These are phyloP conservation scores for Rhingia campestris DNA, from an alignment of 2,888 invertebrate genomes.

Conservation along the genomic window DNA sequence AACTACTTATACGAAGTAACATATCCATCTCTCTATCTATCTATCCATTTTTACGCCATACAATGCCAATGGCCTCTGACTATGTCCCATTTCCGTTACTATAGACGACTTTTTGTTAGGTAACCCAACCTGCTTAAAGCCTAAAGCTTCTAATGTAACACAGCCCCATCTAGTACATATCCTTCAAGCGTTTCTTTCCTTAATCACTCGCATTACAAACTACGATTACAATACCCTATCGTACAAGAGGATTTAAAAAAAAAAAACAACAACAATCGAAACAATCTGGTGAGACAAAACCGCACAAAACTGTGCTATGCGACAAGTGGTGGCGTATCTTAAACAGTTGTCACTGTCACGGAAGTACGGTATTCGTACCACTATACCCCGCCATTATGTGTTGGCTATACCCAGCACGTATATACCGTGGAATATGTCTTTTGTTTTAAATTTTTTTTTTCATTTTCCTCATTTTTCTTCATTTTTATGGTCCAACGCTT, in stretches of 20 bases:
- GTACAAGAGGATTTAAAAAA: neutral
- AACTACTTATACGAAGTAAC: too few relatives aligned
- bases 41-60: too few relatives aligned
- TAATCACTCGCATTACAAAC: neutral
- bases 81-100: too few relatives aligned
- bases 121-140: too few relatives aligned
- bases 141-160: too few relatives aligned
- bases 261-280: neutral
- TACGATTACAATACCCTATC: neutral
- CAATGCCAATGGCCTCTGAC: too few relatives aligned
- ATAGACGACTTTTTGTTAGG: too few relatives aligned
- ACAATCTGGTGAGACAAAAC: slow-evolving; percentile 15
- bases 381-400: slow-evolving; percentile 7
- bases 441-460: slow-evolving; percentile 37
- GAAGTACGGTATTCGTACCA: slow-evolving; percentile 42
- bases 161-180: too few relatives aligned
- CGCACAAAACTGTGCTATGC: slow-evolving; percentile 14
- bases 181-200: neutral
- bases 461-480: slow-evolving; percentile 9
- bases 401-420: neutral
- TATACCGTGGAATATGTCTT: slow-evolving; percentile 10
- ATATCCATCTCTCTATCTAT: too few relatives aligned
- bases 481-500: slow-evolving; percentile 6
- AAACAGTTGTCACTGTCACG: slow-evolving; percentile 34
- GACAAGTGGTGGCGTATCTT: slow-evolving; percentile 28